These are phyloP conservation scores for Nebria brevicollis DNA, from an alignment of 2,888 invertebrate genomes.

Conservation along the genomic window DNA sequence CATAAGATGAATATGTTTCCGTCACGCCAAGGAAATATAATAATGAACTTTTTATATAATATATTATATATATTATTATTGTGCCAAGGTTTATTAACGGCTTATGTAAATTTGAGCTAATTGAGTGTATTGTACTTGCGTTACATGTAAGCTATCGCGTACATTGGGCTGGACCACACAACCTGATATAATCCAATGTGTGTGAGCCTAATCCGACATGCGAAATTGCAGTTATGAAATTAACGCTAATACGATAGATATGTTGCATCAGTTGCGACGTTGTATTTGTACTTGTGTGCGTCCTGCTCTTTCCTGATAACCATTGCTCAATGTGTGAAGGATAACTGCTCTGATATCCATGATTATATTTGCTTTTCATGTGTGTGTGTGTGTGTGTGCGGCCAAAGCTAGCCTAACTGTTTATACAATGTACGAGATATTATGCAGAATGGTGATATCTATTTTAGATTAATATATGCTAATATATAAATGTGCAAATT, in stretches of 20 bases:
- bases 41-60: not conserved
- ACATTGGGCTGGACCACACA: not conserved
- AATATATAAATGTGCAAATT: too few species aligned
- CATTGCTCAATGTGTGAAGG: not conserved
- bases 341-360: too few species aligned
- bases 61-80: not conserved
- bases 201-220: conserved; percentile 39
- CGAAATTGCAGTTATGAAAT: conserved; percentile 43
- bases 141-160: conserved; percentile 20
- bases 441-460: too few species aligned
- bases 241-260: conserved; percentile 36
- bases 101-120: conserved; percentile 14
- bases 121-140: conserved; percentile 7
- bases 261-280: not conserved
- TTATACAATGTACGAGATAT: too few species aligned
- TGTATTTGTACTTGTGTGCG: not conserved
- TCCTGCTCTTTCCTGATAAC: not conserved
- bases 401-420: too few species aligned
- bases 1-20: not conserved
- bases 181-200: conserved; percentile 31
- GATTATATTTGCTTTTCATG: too few species aligned
- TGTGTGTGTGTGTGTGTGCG: too few species aligned
- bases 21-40: not conserved
- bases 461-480: too few species aligned
- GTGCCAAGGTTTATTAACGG: not conserved